phyloP scores from a whole-genome alignment of 2,113 vertebrate species.

The Chloropsis hardwickii region DNA sequence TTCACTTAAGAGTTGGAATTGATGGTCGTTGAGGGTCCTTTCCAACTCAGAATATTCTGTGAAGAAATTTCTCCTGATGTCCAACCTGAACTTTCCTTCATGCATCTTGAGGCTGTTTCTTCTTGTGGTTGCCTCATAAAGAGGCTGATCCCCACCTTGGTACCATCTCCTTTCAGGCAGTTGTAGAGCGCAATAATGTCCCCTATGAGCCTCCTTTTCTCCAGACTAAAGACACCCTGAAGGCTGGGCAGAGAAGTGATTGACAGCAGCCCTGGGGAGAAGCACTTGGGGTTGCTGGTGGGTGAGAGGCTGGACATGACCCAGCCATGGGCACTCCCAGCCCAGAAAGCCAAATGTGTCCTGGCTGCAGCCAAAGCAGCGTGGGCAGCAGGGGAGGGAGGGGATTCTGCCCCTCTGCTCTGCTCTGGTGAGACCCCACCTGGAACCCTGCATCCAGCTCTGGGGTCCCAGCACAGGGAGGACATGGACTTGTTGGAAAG shows the following conservation, averaged over 20 bases:
- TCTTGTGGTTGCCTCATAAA: neutral
- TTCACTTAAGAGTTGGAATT: neutral
- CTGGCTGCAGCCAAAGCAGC: neutral
- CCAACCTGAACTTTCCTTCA: neutral
- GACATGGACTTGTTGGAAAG: rapidly evolving
- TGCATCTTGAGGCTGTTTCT: neutral
- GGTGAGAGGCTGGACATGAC: neutral
- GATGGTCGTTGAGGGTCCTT: too few species aligned
- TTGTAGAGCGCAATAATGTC: too few species aligned
- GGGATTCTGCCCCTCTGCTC: neutral
- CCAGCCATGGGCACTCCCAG: neutral
- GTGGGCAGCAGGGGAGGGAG: neutral
- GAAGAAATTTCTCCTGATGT: neutral
- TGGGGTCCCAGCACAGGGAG: neutral
- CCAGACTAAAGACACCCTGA: neutral
- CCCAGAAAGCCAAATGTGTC: neutral
- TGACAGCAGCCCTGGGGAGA: neutral
- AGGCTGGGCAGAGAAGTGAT: neutral
- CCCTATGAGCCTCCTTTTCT: neutral
- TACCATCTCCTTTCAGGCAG: too few species aligned
- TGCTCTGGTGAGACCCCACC: neutral
- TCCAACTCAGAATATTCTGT: neutral
- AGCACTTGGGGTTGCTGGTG: neutral
- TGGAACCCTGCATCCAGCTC: neutral
- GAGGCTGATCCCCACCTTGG: neutral